Conservation (phyloP, 1,140 invertebrate species). For the Saccostrea glomerata region DNA sequence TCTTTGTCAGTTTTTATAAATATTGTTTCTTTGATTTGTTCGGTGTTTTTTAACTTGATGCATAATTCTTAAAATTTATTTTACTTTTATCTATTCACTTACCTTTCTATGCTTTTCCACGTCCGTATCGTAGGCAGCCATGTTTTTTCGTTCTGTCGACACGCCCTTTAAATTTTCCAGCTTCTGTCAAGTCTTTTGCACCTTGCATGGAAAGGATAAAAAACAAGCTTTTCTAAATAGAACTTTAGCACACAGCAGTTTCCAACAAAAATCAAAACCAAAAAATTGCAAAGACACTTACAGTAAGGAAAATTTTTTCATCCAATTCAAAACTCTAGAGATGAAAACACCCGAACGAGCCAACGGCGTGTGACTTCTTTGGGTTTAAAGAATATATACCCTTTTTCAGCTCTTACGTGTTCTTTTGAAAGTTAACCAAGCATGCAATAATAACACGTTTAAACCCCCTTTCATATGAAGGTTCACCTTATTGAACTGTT, state of each 20-base stretch:
- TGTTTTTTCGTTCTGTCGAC: not conserved
- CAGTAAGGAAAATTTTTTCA: not conserved
- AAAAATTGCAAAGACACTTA: not conserved
- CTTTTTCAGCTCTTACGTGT: not conserved
- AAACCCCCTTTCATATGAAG: not conserved
- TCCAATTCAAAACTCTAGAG: not conserved
- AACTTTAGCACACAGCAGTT: not conserved
- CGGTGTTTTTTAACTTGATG: too few species aligned
- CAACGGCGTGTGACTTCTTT: not conserved
- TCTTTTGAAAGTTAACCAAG: not conserved
- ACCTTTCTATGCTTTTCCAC: not conserved
- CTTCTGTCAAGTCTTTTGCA: not conserved
- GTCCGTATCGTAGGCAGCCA: constrained; percentile 23
- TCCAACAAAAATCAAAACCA: not conserved
- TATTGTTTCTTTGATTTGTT: too few species aligned
- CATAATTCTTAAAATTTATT: too few species aligned
- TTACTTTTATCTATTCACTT: not conserved
- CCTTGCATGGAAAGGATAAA: not conserved
- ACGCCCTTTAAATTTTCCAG: not conserved
- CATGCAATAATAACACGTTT: not conserved
- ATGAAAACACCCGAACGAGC: not conserved
- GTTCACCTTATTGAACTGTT: not conserved
- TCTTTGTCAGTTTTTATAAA: too few species aligned
- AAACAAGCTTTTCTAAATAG: not conserved
- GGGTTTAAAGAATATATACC: not conserved